Evolutionary conservation across 2,888 invertebrate genomes (phyloP), one percentile per base, ranked within the genome.

Genomic region (Campoletis raptor): DNA sequence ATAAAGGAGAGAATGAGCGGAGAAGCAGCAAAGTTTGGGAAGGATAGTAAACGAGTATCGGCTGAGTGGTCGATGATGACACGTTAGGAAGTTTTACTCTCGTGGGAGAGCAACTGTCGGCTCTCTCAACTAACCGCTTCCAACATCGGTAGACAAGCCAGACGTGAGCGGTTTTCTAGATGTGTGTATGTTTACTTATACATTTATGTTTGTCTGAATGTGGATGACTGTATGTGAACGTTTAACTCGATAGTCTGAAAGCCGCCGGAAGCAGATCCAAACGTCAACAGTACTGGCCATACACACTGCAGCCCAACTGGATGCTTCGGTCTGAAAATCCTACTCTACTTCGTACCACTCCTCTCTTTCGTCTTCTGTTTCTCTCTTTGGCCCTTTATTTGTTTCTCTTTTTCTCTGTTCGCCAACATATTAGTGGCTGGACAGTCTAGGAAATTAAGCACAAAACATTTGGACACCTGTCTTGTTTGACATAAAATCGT

Each of bases 11-110:
- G 73, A 67, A 61, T 83, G 81, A 83, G 21, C 61, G 48, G 52
- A 81, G 37, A 73, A 15, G 61, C 73, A 73, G 45, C 67, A 30
- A 79, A 67, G 78, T 73, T 66, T 66, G 64, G 42, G 70, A 83
- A 73, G 61, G 52, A 70, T 64, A 67, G 24, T 36, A 64, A 72
- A 72, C 66, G 48, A 24, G 72, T 61, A 72, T 70, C 70, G 37
- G 30, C 36, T 66, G 15, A 84, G 81, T 81, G 80, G 84, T 78
- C 80, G 86, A 84, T 81, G 86, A 85, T 82, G 82, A 61, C 82
- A 73, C 61, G 79, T 70, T 73, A 54, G 61, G 21, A 73, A 61
- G 45, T 73, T 69, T 45, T 70, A 36, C 79, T 79, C 82, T 76
- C 82, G 79, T 79, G 82, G 64, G 70, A 85, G 85, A 81, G 54